These are phyloP conservation scores for Oryzias curvinotus DNA, from an alignment of 2,113 vertebrate genomes.

Conservation along the genomic window DNA sequence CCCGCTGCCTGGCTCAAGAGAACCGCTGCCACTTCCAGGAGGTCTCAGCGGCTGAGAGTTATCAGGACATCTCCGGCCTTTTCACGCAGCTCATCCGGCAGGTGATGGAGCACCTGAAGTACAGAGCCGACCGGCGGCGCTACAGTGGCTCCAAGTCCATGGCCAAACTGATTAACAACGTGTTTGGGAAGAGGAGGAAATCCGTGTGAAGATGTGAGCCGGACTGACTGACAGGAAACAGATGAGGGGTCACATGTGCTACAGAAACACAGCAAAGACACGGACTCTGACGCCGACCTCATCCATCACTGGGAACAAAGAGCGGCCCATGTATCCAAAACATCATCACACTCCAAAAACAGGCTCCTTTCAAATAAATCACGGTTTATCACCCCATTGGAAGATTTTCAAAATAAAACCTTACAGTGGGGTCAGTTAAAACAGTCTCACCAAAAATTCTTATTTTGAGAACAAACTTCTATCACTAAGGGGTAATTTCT, in stretches of 20 bases:
- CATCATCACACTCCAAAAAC: too few relatives aligned
- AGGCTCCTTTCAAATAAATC: too few relatives aligned
- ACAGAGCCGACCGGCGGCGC: constrained; percentile 68
- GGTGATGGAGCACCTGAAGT: constrained; percentile 75
- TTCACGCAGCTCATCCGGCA: constrained; percentile 77
- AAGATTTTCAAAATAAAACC: too few relatives aligned
- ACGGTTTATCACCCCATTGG: too few relatives aligned
- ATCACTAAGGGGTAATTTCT: too few relatives aligned
- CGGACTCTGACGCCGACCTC: too few relatives aligned
- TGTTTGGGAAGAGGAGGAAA: constrained; percentile 81
- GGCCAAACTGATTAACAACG: constrained; percentile 80
- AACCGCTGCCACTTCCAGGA: constrained; percentile 77
- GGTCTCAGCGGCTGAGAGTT: constrained; percentile 77
- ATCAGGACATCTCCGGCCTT: constrained; percentile 76
- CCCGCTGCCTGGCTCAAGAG: constrained; percentile 68
- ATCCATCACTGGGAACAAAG: too few relatives aligned
- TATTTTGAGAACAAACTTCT: too few relatives aligned
- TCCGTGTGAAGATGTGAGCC: constrained; percentile 65
- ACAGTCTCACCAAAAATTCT: too few relatives aligned
- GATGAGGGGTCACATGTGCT: background rate
- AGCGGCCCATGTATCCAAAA: too few relatives aligned
- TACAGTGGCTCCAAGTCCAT: constrained; percentile 81
- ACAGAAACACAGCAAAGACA: background rate
- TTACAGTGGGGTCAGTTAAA: too few relatives aligned
- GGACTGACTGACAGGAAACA: constrained; percentile 5